Evolutionary conservation across 2,113 vertebrate genomes (phyloP).

Genomic region (Archilochus colubris): DNA sequence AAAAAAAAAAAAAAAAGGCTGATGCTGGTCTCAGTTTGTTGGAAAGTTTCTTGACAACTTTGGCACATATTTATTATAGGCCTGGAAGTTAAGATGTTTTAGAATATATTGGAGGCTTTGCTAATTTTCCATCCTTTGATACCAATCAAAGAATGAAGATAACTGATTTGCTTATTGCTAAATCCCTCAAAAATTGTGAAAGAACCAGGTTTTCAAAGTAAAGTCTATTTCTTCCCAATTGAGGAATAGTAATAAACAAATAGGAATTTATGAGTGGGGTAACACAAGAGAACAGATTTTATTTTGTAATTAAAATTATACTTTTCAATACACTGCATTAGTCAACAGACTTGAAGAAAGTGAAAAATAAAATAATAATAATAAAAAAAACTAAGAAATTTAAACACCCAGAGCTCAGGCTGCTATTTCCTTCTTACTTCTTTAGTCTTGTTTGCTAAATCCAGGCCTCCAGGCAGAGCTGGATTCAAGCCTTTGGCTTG

Average conservation of each 20-base stretch:
- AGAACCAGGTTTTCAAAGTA: background rate
- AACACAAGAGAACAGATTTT: background rate
- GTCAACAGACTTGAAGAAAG: background rate
- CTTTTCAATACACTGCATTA: background rate
- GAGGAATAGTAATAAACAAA: background rate
- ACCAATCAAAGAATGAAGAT: background rate
- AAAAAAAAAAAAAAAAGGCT: background rate
- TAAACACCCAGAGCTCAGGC: background rate
- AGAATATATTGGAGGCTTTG: background rate
- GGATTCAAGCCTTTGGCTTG: background rate
- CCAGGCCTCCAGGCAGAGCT: background rate
- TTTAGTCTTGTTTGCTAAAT: background rate
- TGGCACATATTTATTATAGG: background rate
- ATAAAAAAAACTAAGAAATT: background rate
- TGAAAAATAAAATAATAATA: background rate
- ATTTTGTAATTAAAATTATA: background rate
- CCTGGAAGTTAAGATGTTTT: background rate
- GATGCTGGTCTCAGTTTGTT: background rate
- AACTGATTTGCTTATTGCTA: background rate
- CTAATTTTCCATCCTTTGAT: background rate
- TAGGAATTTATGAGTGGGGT: background rate
- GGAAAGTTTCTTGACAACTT: background rate
- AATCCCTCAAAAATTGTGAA: background rate
- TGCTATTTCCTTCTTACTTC: background rate
- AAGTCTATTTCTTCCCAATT: background rate